phyloP scores from a whole-genome alignment of 2,113 vertebrate genomes.

The Phalacrocorax carbo region DNA sequence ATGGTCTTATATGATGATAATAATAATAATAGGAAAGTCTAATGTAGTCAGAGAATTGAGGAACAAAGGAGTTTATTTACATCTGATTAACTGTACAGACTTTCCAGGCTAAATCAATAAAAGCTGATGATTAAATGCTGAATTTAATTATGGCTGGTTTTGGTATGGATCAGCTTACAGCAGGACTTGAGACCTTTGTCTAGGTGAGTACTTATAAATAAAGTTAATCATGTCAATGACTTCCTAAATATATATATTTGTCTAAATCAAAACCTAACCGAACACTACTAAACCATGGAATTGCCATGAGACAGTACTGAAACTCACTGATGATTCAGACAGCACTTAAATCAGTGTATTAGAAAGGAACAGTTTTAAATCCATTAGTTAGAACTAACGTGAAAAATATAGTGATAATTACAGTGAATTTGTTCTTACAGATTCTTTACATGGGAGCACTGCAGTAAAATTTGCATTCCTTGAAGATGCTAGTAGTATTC shows the following conservation, averaged over 20 bases:
- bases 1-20: neutral
- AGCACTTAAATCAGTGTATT: neutral
- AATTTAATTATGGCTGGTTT: neutral
- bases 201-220: neutral
- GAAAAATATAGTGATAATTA: neutral
- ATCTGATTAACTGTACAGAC: neutral
- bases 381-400: neutral
- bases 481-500: neutral
- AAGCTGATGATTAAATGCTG: fast-evolving
- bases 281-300: neutral
- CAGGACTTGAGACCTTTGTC: neutral
- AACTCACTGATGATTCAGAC: neutral
- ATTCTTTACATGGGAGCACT: neutral
- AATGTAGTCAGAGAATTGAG: neutral
- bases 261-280: neutral
- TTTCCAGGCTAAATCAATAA: neutral
- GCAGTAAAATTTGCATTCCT: neutral
- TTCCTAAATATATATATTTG: neutral
- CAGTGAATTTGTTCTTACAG: neutral
- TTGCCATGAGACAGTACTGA: neutral
- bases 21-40: neutral
- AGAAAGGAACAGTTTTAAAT: neutral
- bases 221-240: neutral
- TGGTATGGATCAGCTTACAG: neutral
- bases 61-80: neutral